Evolutionary conservation across 2,113 vertebrate genomes (phyloP).

Genomic region (Cisticola juncidis): DNA sequence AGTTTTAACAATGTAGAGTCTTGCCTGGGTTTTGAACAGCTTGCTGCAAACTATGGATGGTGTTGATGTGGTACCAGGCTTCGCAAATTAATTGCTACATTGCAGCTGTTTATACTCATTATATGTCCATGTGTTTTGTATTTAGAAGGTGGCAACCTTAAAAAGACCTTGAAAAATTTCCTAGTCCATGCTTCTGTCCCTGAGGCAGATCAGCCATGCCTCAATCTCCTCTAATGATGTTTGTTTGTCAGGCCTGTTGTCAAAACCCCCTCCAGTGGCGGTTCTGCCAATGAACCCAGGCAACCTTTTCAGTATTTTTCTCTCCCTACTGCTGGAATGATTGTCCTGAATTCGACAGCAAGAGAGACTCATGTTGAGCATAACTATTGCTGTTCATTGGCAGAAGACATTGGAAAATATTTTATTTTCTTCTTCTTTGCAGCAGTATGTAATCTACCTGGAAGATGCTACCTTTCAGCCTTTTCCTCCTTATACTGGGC

Average conservation of each 20-base stretch:
- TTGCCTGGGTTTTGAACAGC: background rate
- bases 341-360: background rate
- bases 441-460: background rate
- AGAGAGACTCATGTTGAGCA: background rate
- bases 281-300: background rate
- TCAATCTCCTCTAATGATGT: background rate
- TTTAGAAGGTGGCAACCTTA: constrained; percentile 20
- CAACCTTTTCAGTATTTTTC: background rate
- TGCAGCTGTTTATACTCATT: constrained; percentile 3
- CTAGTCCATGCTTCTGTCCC: background rate
- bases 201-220: background rate
- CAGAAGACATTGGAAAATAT: background rate
- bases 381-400: background rate
- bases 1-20: background rate
- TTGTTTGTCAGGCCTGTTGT: background rate
- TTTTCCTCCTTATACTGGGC: background rate
- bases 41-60: background rate
- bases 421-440: background rate
- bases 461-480: background rate
- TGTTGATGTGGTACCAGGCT: background rate
- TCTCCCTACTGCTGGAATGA: background rate
- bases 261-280: background rate
- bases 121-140: background rate
- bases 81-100: background rate
- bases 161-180: constrained; percentile 36